These are phyloP conservation scores for Euura saliciscinereae DNA, from an alignment of 1,140 invertebrate species.

Conservation along the genomic window DNA sequence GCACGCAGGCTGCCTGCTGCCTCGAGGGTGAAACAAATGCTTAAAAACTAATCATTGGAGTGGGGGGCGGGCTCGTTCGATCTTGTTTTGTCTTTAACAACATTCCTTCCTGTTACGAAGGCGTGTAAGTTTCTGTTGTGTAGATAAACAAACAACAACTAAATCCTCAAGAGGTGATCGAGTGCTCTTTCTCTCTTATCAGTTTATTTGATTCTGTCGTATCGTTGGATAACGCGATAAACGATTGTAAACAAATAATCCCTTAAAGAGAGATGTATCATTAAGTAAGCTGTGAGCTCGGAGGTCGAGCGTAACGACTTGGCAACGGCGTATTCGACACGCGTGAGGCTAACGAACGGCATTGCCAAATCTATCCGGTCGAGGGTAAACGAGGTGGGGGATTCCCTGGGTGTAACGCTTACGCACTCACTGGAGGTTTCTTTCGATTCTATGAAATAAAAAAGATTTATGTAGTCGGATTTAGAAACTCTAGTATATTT, in stretches of 20 bases:
- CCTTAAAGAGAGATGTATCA: too few species aligned
- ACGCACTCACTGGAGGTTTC: neutral
- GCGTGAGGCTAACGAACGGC: conserved; percentile 3
- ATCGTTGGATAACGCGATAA: too few species aligned
- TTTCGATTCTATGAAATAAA: neutral
- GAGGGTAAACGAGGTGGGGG: neutral
- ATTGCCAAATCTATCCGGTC: neutral
- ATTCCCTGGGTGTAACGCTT: neutral
- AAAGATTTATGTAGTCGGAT: neutral
- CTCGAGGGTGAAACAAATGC: too few species aligned
- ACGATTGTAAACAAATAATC: too few species aligned
- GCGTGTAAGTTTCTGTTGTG: neutral
- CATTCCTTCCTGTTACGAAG: too few species aligned
- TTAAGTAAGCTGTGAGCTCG: too few species aligned
- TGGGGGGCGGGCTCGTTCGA: too few species aligned
- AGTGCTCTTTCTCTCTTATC: too few species aligned
- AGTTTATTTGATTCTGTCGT: too few species aligned
- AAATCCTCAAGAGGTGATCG: neutral
- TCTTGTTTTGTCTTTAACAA: too few species aligned
- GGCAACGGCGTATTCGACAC: neutral
- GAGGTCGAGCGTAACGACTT: neutral
- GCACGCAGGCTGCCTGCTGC: too few species aligned
- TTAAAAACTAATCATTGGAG: too few species aligned
- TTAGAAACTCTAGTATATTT: neutral
- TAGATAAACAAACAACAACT: neutral